Evolutionary conservation across 2,113 vertebrate genomes (phyloP).

Genomic region (Ammodytes marinus): DNA sequence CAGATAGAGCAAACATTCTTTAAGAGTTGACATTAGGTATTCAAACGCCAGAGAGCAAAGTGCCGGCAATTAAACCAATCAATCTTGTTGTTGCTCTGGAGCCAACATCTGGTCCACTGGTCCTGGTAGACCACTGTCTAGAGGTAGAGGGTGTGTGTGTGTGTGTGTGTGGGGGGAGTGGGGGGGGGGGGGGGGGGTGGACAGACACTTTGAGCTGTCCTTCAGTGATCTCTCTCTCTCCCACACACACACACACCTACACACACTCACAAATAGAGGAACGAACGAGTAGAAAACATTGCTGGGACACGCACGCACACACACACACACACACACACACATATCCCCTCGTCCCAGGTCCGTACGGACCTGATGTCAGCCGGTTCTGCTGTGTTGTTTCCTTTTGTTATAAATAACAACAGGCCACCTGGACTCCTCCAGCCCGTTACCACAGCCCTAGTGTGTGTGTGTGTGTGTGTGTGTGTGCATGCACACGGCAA

Average conservation of each 20-base stretch:
- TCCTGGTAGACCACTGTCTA: constrained; percentile 87
- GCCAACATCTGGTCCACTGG: constrained; percentile 97
- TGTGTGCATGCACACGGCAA: constrained; percentile 41
- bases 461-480: constrained; percentile 33
- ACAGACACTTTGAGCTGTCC: constrained; percentile 95
- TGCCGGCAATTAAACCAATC: constrained; percentile 98
- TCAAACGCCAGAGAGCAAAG: constrained; percentile 96
- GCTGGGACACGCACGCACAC: constrained; percentile 42
- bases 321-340: constrained; percentile 63
- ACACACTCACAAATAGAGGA: constrained; percentile 44
- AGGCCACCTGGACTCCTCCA: constrained; percentile 96
- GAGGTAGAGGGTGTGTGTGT: constrained; percentile 29
- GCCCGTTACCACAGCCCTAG: constrained; percentile 72
- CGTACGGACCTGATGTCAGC: constrained; percentile 90
- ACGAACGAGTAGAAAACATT: constrained; percentile 41
- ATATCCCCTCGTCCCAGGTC: constrained; percentile 73
- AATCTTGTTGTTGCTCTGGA: constrained; percentile 93
- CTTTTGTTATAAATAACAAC: constrained; percentile 99
- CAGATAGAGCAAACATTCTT: constrained; percentile 88
- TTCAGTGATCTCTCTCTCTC: constrained; percentile 87
- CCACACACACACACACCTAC: constrained; percentile 45
- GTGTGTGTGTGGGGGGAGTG: no score
- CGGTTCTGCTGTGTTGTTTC: constrained; percentile 92
- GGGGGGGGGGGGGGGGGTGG: constrained; percentile 77
- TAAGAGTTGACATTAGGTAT: constrained; percentile 96